A percentile compares a stretch with the other conserved stretches of the same genome.
These are phyloP conservation scores for Cephus runcator DNA, from an alignment of 2,888 invertebrate species.

Conservation along the genomic window DNA sequence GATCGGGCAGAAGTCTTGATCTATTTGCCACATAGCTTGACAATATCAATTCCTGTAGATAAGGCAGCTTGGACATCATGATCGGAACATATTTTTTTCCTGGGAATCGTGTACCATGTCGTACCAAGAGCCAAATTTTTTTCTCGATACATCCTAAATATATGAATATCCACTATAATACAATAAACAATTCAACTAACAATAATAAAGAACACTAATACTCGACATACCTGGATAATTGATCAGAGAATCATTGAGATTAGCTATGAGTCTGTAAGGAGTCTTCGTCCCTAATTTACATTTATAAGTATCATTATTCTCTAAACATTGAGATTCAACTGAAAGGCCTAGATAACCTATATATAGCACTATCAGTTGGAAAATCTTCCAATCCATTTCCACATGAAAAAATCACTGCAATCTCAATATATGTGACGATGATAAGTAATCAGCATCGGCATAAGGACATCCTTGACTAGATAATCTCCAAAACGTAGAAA, in stretches of 20 bases:
- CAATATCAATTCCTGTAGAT: slow-evolving; percentile 70
- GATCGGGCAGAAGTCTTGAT: slow-evolving; percentile 65
- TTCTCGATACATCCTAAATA: slow-evolving; percentile 72
- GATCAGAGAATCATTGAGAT: slow-evolving; percentile 72
- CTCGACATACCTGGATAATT: slow-evolving; percentile 70
- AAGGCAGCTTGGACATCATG: slow-evolving; percentile 69
- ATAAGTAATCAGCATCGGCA: not conserved
- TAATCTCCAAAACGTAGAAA: not conserved
- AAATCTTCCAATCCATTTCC: not conserved
- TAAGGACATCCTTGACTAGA: not conserved
- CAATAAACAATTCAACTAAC: not conserved
- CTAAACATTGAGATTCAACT: slow-evolving; percentile 64
- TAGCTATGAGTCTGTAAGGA: slow-evolving; percentile 78
- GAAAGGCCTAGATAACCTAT: slow-evolving; percentile 39
- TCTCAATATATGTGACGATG: no score
- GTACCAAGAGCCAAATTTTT: slow-evolving; percentile 80
- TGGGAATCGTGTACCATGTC: slow-evolving; percentile 85
- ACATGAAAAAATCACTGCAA: not conserved
- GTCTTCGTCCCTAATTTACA: slow-evolving; percentile 75
- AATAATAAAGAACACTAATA: not conserved
- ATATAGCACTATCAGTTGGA: not conserved
- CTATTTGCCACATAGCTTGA: slow-evolving; percentile 65
- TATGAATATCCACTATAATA: slow-evolving; percentile 2
- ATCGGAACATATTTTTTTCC: slow-evolving; percentile 69
- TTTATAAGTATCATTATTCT: slow-evolving; percentile 43